Evolutionary conservation across 2,113 vertebrate species (phyloP).

Genomic region (Arenaria interpres): DNA sequence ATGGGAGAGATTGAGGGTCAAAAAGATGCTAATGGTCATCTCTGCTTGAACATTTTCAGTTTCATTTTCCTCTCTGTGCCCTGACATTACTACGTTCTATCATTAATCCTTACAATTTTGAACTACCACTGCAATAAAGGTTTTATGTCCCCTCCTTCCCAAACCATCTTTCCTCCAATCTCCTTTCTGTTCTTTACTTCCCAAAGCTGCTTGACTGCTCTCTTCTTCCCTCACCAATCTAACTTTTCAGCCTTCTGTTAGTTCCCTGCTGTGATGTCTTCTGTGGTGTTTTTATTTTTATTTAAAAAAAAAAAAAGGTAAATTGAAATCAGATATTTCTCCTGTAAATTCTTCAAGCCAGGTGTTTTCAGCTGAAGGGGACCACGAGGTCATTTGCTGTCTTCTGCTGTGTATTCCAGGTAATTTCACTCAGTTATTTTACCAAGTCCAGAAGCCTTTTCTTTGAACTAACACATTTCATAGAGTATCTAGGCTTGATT

Average conservation of each 20-base stretch:
- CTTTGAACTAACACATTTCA: background rate
- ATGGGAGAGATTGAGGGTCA: background rate
- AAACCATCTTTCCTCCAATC: background rate
- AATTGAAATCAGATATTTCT: background rate
- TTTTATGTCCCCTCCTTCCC: background rate
- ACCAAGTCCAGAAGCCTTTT: background rate
- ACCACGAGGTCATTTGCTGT: background rate
- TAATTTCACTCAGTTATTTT: background rate
- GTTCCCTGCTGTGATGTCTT: background rate
- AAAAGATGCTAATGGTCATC: background rate
- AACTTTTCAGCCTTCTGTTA: background rate
- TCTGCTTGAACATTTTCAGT: background rate
- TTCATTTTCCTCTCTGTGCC: background rate
- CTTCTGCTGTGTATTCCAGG: background rate
- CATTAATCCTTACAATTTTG: background rate
- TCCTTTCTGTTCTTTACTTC: background rate
- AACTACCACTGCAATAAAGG: background rate
- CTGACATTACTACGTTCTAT: background rate
- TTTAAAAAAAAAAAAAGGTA: background rate
- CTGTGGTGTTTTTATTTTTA: background rate
- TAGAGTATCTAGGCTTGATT: background rate
- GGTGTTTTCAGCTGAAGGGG: background rate
- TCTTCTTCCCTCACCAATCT: background rate
- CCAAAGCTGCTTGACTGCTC: background rate
- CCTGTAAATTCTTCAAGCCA: background rate